phyloP scores from a whole-genome alignment of 2,797 vertebrate species.

The Phrynocephalus guinanensis region DNA sequence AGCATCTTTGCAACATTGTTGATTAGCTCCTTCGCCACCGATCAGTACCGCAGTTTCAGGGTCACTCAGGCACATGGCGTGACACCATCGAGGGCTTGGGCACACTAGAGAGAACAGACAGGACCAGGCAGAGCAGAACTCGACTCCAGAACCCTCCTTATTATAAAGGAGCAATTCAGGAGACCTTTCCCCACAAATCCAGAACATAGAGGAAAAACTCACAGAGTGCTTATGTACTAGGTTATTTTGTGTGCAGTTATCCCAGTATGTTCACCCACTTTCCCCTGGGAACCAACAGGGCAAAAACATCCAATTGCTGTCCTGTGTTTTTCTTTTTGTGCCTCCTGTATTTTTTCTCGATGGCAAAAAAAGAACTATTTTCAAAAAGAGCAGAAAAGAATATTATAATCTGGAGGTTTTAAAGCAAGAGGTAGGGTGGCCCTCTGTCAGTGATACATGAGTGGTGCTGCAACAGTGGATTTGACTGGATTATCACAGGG shows the following conservation, averaged over 20 bases:
- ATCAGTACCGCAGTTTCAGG: conserved; percentile 85
- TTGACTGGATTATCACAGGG: no score
- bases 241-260: background rate
- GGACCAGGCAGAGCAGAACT: conserved; percentile 4
- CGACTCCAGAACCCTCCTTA: background rate
- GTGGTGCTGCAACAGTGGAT: no score
- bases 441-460: no score
- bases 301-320: background rate
- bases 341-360: background rate
- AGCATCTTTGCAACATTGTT: conserved; percentile 77
- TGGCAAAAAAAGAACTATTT: background rate
- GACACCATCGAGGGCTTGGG: conserved; percentile 88
- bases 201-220: conserved; percentile 9
- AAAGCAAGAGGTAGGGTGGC: no score
- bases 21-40: conserved; percentile 83
- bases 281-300: background rate
- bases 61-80: conserved; percentile 88
- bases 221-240: background rate
- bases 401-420: no score
- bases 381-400: background rate
- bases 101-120: conserved; percentile 68
- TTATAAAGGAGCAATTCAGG: conserved; percentile 13
- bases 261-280: background rate
- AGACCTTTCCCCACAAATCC: background rate
- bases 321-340: background rate